A percentile compares a stretch with the other conserved stretches of the same genome.
These are phyloP conservation scores for Thymallus thymallus DNA, from an alignment of 2,113 vertebrate genomes.

Conservation along the genomic window DNA sequence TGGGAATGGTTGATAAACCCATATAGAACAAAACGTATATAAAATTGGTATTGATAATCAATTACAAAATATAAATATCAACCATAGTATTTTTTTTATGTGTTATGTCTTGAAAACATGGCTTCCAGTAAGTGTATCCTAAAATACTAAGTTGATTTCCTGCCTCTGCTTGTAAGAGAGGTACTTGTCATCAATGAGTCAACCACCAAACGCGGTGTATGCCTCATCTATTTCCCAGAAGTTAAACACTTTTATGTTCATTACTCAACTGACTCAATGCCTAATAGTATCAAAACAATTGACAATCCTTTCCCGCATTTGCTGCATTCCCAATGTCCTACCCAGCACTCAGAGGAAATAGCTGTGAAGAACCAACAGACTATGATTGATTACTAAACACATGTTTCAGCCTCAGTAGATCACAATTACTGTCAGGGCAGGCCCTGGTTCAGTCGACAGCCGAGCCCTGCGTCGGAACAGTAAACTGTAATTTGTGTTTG, in stretches of 20 bases:
- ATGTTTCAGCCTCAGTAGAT: slow-evolving; percentile 30
- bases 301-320: slow-evolving; percentile 18
- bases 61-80: neutral
- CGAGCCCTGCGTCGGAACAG: neutral
- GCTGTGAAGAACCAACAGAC: slow-evolving; percentile 1
- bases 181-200: slow-evolving; percentile 65
- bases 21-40: neutral
- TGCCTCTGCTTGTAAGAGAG: slow-evolving; percentile 39
- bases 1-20: neutral
- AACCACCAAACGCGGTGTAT: slow-evolving; percentile 41
- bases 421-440: slow-evolving; percentile 20
- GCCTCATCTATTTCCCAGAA: slow-evolving; percentile 63
- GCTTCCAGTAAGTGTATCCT: slow-evolving; percentile 22
- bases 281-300: slow-evolving; percentile 50
- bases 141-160: slow-evolving; percentile 46
- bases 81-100: no score
- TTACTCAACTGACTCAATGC: slow-evolving; percentile 56
- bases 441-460: neutral
- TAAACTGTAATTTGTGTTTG: slow-evolving; percentile 27
- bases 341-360: slow-evolving; percentile 6
- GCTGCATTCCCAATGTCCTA: slow-evolving; percentile 9
- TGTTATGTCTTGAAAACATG: neutral
- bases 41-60: neutral
- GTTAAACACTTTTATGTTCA: slow-evolving; percentile 55
- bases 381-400: slow-evolving; percentile 14